Evolutionary conservation across 2,113 vertebrate genomes (phyloP), one percentile per base, ranked within the genome.

Genomic region (Himantopus leucocephalus): DNA sequence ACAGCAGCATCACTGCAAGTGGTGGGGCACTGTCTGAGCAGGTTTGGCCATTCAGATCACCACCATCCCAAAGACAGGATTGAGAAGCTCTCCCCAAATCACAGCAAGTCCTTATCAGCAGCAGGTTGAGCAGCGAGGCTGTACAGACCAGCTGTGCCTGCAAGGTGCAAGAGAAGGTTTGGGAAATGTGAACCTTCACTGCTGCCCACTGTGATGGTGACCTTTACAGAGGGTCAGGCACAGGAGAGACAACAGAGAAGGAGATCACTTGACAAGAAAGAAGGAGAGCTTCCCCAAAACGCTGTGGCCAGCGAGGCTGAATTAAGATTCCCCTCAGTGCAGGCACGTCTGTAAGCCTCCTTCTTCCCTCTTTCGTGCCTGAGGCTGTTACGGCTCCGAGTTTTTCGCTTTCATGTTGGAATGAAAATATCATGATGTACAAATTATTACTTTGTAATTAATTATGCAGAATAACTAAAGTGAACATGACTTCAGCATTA

Each of bases 401-500:
- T 26, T 86, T 95, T 88, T 59, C 11, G 21, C 96, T 97, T 98
- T 97, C 94, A 97, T 90, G 90, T 98, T 70, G 92, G 94, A 98
- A 98, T 95, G 94, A 98, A 98, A 98, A 97, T 98, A 97, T 95
- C 97, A 92, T 68, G 85, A 97, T 97, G 95, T 98, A 98, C 97
- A 98, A 98, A 98, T 98, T 97, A 98, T 97, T 98, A 97, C 97
- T 98, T 98, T 96, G 96, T 91, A 98, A 98, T 98, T 98, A 98
- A 98, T 98, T 98, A 98, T 97, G 97, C 98, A 98, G 97, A 98
- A 83, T 94, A 97, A 97, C 97, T 90, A 94, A 96, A 97, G 96
- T 30, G 90, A 97, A 97, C 81, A 97, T 96, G 97, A 97, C 98
- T 97, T 94, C 86, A 92, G 97, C 98, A 96, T 97, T 97, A 94